Evolutionary conservation across 1,140 invertebrate species (phyloP).

Genomic region (Panonychus citri): DNA sequence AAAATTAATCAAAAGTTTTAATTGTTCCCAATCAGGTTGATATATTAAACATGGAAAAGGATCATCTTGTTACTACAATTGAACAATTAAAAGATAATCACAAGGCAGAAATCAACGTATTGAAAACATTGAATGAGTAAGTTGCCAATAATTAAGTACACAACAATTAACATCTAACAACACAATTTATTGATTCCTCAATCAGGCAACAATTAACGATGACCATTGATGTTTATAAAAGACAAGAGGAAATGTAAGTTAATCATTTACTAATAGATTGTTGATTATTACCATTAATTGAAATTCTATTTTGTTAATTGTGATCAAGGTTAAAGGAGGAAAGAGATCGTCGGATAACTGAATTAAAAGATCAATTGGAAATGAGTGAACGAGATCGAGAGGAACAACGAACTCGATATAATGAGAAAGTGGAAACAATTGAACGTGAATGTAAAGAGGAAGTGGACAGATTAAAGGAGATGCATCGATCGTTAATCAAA

Average conservation of each 20-base stretch:
- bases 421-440: slow-evolving; percentile 3
- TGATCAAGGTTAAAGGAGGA: slow-evolving; percentile 8
- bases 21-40: not conserved
- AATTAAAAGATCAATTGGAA: slow-evolving; percentile 5
- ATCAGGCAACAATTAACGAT: slow-evolving; percentile 9
- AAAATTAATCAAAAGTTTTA: not conserved
- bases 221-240: slow-evolving; percentile 7
- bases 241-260: slow-evolving; percentile 11
- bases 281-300: not conserved
- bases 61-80: slow-evolving; percentile 1
- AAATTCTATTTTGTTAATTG: not conserved
- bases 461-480: slow-evolving; percentile 3
- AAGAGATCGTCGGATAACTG: slow-evolving; percentile 8
- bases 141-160: not conserved
- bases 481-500: not conserved
- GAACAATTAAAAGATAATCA: slow-evolving; percentile 9
- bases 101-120: slow-evolving; percentile 3
- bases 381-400: slow-evolving; percentile 3
- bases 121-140: slow-evolving; percentile 8
- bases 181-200: not conserved
- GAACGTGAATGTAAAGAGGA: slow-evolving; percentile 6
- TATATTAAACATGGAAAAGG: slow-evolving; percentile 10
- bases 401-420: not conserved
- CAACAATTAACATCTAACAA: not conserved
- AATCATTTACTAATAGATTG: not conserved